Base-by-base conservation (phyloP, 2,888 invertebrate species). In the Spicauda simplicius region DNA sequence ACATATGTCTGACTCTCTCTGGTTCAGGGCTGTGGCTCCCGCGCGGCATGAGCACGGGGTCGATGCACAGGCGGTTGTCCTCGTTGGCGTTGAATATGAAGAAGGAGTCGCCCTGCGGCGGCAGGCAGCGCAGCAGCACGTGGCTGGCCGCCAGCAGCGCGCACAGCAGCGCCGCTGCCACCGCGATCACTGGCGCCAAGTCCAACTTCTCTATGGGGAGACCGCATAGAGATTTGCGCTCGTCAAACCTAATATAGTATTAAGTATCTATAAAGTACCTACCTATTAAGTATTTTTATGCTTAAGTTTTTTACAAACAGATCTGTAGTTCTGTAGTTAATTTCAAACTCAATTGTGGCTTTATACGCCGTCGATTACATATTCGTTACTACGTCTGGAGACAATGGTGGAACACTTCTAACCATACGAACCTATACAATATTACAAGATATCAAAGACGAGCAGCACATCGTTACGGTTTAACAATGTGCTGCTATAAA, bases 11-110 rank as follows among this genome's bases (percentile, higher is more conserved):
- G 10, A 30, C 18, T 18, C 18, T 60, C 14, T 60, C 60, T 0
- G 20, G 33, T 4, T 48, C 55, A n/a, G 55, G 54, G 54, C 54
- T 48, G 1, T 19, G 1, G 8, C 63, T 54, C 0, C 72, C 79
- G 78, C 77, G 70, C 74, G 76, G 73, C 3, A 68, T 64, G 5
- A 76, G 59, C 1, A 75, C 45, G 1, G 79, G 73, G 53, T 78
- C 87, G 14, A 91, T 83, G 69, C 86, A 86, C 0, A 92, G 80
- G 18, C 92, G 77, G 73, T 92, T 92, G 75, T 91, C 92, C 71
- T 91, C 92, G 63, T 91, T 91, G 0, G 84, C 85, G 69, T 91
- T 91, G 76, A 91, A 92, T 55, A 91, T 87, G 74, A 91, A 92
- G 78, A 87, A 91, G 25, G 91, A 90, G 64, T 83, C 83, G 0